Evolutionary conservation across 1,140 invertebrate genomes (phyloP).

Genomic region (Zaprionus camerounensis): DNA sequence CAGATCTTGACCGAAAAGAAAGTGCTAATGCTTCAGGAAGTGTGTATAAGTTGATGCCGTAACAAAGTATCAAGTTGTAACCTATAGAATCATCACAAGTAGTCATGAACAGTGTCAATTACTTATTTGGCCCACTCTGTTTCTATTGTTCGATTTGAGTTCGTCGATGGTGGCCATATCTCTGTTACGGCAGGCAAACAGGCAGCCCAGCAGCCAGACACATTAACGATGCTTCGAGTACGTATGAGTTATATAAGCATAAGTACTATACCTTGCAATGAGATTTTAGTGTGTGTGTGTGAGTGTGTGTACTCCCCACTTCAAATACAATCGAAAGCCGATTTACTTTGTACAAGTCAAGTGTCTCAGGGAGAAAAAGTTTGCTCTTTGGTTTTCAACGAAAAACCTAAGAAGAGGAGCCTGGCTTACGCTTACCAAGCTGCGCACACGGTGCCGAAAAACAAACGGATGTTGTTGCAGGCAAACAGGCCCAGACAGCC

Average conservation of each 20-base stretch:
- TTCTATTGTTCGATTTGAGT: neutral
- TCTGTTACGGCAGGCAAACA: neutral
- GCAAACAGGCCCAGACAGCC: slow-evolving; percentile 37
- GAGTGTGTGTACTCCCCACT: slow-evolving; percentile 28
- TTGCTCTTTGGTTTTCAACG: slow-evolving; percentile 59
- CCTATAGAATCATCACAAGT: neutral
- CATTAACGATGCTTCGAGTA: slow-evolving; percentile 9
- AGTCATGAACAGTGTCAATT: slow-evolving; percentile 4
- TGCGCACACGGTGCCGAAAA: slow-evolving; percentile 45
- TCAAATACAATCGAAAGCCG: slow-evolving; percentile 70
- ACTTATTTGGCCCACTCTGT: neutral
- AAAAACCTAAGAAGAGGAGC: slow-evolving; percentile 27
- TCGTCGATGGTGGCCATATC: neutral
- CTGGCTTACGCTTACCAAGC: slow-evolving; percentile 38
- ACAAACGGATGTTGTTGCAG: slow-evolving; percentile 61
- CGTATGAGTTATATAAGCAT: slow-evolving; percentile 30
- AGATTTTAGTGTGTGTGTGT: slow-evolving; percentile 9
- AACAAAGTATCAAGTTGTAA: neutral
- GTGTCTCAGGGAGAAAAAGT: slow-evolving; percentile 64
- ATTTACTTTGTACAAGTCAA: slow-evolving; percentile 70
- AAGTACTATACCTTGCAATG: slow-evolving; percentile 28
- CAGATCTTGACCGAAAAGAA: no score
- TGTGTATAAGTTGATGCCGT: neutral
- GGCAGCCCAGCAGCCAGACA: neutral
- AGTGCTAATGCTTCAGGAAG: neutral